A percentile compares a stretch with the other conserved stretches of the same genome.
These are phyloP conservation scores for Aphis gossypii DNA, from an alignment of 1,140 invertebrate genomes.

Conservation along the genomic window DNA sequence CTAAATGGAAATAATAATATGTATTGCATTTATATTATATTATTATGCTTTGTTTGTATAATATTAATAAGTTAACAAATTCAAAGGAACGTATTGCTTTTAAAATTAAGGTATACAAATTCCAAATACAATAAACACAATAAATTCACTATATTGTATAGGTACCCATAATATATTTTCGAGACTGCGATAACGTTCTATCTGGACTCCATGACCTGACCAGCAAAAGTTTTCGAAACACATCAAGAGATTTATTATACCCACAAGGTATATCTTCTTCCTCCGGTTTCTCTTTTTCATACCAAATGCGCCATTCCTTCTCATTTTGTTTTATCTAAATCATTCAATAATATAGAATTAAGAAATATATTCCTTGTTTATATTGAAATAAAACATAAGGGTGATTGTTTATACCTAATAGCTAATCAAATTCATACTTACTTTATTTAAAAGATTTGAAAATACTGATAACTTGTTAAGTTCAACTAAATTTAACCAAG, in stretches of 20 bases:
- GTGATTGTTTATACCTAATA: background rate
- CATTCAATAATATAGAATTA: constrained; percentile 12
- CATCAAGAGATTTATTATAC: constrained; percentile 86
- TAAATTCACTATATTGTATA: constrained; percentile 43
- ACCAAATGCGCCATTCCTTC: constrained; percentile 91
- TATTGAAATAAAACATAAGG: background rate
- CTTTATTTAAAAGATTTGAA: constrained; percentile 80
- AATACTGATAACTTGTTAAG: constrained; percentile 88
- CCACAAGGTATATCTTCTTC: constrained; percentile 90
- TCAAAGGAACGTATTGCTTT: background rate
- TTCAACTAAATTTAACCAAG: constrained; percentile 96
- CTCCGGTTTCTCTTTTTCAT: constrained; percentile 93
- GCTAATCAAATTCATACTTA: constrained; percentile 63
- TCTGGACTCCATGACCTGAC: constrained; percentile 96
- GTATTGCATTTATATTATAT: background rate
- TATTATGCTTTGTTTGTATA: background rate
- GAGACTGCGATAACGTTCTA: constrained; percentile 87
- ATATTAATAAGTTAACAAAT: background rate
- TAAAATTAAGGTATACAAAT: background rate
- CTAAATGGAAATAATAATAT: background rate
- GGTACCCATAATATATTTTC: constrained; percentile 83
- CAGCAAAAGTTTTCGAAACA: constrained; percentile 87
- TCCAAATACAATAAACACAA: no score
- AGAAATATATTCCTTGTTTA: background rate
- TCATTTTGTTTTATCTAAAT: constrained; percentile 83